Evolutionary conservation across 2,888 invertebrate species (phyloP).

Genomic region (Eumacrocentrus americanus): DNA sequence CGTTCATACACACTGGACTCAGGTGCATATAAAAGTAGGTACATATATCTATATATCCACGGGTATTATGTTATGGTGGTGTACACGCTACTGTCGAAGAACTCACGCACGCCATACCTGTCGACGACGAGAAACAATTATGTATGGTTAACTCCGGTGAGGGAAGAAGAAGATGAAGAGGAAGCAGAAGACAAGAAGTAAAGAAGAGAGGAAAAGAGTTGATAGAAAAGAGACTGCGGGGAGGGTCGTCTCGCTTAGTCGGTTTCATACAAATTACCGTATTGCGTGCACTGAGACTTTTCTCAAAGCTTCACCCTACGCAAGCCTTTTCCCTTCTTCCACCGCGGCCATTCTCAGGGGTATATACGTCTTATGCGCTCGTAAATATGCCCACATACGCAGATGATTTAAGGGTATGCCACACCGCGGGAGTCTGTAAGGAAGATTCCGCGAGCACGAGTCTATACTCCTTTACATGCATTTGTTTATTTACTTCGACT

Average conservation of each 20-base stretch:
- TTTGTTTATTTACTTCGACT: constrained; percentile 9
- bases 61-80: constrained; percentile 35
- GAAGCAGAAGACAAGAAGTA: constrained; percentile 16
- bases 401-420: constrained; percentile 37
- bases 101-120: constrained; percentile 11
- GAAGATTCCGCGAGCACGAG: background rate
- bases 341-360: background rate
- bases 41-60: constrained; percentile 7
- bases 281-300: constrained; percentile 41
- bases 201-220: constrained; percentile 17
- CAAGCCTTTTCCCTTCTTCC: background rate
- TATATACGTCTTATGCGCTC: constrained; percentile 29
- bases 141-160: constrained; percentile 35
- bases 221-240: constrained; percentile 31
- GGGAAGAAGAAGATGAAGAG: constrained; percentile 20
- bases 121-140: constrained; percentile 41
- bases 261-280: constrained; percentile 47
- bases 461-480: background rate
- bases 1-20: background rate
- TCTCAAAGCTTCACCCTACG: constrained; percentile 19
- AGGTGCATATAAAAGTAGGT: background rate
- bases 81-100: constrained; percentile 36
- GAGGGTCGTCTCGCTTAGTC: too few species aligned
- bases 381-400: constrained; percentile 38
- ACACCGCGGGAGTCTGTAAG: constrained; percentile 29